Evolutionary conservation across 1,140 invertebrate species (phyloP), one percentile per base, ranked within the genome.

Genomic region (Atopsyche davidsoni): DNA sequence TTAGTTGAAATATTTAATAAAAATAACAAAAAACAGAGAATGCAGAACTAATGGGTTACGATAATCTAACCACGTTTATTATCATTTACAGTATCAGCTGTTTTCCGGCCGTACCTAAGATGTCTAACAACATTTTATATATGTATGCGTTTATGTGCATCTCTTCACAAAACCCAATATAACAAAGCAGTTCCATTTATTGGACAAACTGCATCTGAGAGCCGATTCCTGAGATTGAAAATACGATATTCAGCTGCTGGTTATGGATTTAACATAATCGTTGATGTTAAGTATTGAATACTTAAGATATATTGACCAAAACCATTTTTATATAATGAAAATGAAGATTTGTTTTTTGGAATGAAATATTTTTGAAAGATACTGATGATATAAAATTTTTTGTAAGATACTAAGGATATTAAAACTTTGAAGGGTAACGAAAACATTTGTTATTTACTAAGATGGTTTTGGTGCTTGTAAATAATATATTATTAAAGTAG

Each of bases 11-110:
- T n/a, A n/a, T n/a, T n/a, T n/a, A n/a, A n/a, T n/a, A n/a, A n/a
- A n/a, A n/a, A n/a, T n/a, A n/a, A n/a, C n/a, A n/a, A n/a, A n/a
- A n/a, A n/a, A n/a, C n/a, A 28, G 24, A 28, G 24, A 28, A 7
- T n/a, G n/a, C 40, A 51, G 22, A 36, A 46, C 13, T n/a, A 13
- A 22, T 14, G 17, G 28, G 34, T 45, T 47, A 10, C 34, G 11
- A 42, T 32, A 34, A 45, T 41, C 40, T 42, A 49, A 28, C 56
- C 60, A 45, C 28, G 31, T 64, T 67, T 67, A 58, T 69, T 71
- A 54, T 70, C 63, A 69, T 74, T 86, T 85, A 60, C 82, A 86
- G 83, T 83, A 82, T 70, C 81, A 84, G 72, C 75, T 86, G 70
- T 83, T 83, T 75, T 77, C 78, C 67, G 79, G 79, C 68, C 76